These are phyloP conservation scores for Vulpes ferrilata DNA, from an alignment of 2,113 vertebrate species.

Conservation along the genomic window DNA sequence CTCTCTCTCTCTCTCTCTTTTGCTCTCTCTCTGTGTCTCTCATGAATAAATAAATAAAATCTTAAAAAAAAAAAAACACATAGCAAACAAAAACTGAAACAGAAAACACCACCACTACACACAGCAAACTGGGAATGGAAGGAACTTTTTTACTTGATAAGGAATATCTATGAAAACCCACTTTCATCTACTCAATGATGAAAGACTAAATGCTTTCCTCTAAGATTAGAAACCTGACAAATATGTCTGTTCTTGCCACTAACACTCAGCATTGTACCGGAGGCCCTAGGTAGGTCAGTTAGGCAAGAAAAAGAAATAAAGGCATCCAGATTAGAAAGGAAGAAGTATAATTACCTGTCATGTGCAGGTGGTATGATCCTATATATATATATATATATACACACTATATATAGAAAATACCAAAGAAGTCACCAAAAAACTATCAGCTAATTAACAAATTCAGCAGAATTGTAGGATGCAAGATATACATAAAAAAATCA, in stretches of 20 bases:
- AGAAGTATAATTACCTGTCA: neutral
- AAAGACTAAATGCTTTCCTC: neutral
- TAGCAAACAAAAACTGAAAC: neutral
- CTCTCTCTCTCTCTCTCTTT: too few species aligned
- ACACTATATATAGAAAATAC: neutral
- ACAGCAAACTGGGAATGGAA: neutral
- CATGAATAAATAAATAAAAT: too few species aligned
- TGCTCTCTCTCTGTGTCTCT: too few species aligned
- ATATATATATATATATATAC: neutral
- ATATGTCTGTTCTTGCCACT: neutral
- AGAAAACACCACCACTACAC: neutral
- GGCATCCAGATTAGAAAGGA: neutral
- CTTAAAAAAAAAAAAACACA: too few species aligned
- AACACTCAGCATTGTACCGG: neutral
- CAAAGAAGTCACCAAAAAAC: neutral
- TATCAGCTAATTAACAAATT: neutral
- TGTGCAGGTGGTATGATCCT: neutral
- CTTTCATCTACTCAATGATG: neutral
- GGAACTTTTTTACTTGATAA: neutral
- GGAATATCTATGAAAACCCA: neutral
- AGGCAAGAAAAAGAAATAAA: slow-evolving; percentile 18
- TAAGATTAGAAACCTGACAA: neutral
- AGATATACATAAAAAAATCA: neutral
- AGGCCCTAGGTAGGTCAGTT: neutral
- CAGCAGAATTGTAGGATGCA: neutral